Conservation (phyloP, 1,140 invertebrate genomes). For the Pectinophora gossypiella region DNA sequence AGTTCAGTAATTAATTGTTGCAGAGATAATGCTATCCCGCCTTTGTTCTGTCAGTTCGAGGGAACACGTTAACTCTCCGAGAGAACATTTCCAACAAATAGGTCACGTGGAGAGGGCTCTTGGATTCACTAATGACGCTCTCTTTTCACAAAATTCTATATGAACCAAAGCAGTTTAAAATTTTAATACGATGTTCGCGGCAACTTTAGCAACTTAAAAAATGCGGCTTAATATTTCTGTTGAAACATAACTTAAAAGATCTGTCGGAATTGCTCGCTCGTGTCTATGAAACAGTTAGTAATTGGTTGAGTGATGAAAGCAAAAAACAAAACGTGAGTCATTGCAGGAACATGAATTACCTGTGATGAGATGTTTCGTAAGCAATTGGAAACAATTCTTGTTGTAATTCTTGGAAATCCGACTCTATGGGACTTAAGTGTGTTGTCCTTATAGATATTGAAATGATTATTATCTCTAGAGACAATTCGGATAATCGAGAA, state of each 20-base stretch:
- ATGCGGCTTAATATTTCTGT: too few species aligned
- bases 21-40: not conserved
- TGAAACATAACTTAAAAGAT: not conserved
- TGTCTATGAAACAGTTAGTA: not conserved
- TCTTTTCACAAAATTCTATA: not conserved
- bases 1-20: not conserved
- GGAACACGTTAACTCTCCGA: not conserved
- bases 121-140: not conserved
- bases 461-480: too few species aligned
- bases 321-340: conserved; percentile 2
- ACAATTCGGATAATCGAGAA: too few species aligned
- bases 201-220: not conserved
- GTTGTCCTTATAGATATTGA: too few species aligned
- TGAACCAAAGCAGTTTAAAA: not conserved
- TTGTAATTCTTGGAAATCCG: too few species aligned
- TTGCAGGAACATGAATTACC: not conserved
- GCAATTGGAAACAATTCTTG: not conserved
- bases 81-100: not conserved
- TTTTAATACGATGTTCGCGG: not conserved
- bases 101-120: not conserved
- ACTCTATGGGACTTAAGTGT: too few species aligned
- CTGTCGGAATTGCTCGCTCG: not conserved
- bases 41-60: not conserved
- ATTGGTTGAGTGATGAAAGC: not conserved
- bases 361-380: not conserved